phyloP scores from a whole-genome alignment of 2,888 invertebrate genomes.

The Brachycybe producta region DNA sequence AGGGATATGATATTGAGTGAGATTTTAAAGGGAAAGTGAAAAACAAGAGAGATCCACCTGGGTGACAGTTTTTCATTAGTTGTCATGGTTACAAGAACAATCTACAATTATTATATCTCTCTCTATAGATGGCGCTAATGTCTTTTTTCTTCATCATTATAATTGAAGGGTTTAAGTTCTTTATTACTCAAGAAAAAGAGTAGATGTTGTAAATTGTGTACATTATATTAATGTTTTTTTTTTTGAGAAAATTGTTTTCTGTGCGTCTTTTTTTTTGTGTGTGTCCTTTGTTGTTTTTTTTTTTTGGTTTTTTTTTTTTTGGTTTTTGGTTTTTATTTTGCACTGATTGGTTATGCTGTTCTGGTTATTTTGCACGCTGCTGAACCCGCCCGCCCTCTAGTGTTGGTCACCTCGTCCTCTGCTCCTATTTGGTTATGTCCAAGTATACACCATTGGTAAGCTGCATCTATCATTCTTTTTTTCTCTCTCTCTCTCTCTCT shows the following conservation, averaged over 20 bases:
- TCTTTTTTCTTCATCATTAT: no score
- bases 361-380: constrained; percentile 17
- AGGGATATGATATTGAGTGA: no score
- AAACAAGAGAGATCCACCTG: no score
- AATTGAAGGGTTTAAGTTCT: no score
- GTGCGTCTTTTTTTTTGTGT: constrained; percentile 5
- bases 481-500: neutral
- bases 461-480: constrained; percentile 21
- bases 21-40: no score
- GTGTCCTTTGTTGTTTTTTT: constrained; percentile 5
- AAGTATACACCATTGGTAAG: constrained; percentile 47
- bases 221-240: neutral
- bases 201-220: no score
- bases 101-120: no score
- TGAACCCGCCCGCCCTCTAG: no score
- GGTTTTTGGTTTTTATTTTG: constrained; percentile 3
- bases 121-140: no score
- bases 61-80: no score
- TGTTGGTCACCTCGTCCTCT: constrained; percentile 25
- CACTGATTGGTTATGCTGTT: constrained; percentile 3
- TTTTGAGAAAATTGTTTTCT: neutral
- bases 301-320: constrained; percentile 13
- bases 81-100: no score
- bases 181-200: no score
- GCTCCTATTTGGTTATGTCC: constrained; percentile 38